Percentiles rank a stretch among this genome's conserved stretches.
These are phyloP conservation scores for Cercocebus atys DNA, from an alignment of 2,113 vertebrate genomes.

Conservation along the genomic window DNA sequence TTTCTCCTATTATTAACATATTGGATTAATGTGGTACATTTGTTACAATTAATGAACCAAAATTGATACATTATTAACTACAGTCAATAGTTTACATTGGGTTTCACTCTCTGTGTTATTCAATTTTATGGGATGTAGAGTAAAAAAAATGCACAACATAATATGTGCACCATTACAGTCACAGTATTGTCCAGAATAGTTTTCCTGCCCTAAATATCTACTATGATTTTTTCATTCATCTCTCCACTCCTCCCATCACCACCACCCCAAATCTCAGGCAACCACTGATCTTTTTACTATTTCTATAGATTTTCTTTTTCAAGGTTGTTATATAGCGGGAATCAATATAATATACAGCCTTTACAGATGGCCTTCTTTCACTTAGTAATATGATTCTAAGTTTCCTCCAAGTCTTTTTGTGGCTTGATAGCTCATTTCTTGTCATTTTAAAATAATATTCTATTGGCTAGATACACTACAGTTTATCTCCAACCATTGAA, in stretches of 20 bases:
- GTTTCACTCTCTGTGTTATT: not conserved
- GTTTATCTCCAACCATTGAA: not conserved
- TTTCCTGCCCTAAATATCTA: not conserved
- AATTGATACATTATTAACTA: not conserved
- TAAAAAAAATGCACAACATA: not conserved
- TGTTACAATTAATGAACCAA: not conserved
- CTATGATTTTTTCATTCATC: not conserved
- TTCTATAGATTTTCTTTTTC: not conserved
- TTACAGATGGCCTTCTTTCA: not conserved
- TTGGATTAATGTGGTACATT: not conserved
- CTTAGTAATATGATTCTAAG: not conserved
- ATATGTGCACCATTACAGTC: not conserved
- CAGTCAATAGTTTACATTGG: not conserved
- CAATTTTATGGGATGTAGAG: not conserved
- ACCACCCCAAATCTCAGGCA: not conserved
- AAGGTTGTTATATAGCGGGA: not conserved
- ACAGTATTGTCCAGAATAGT: not conserved
- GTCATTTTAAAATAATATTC: not conserved
- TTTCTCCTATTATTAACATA: not conserved
- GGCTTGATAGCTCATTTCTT: not conserved
- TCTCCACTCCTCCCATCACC: fast-evolving
- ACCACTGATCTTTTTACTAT: not conserved
- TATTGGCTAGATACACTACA: not conserved
- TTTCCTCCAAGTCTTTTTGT: not conserved
- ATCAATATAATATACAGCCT: not conserved